These are phyloP conservation scores for Meghimatium bilineatum DNA, from an alignment of 2,888 invertebrate genomes.

Conservation along the genomic window DNA sequence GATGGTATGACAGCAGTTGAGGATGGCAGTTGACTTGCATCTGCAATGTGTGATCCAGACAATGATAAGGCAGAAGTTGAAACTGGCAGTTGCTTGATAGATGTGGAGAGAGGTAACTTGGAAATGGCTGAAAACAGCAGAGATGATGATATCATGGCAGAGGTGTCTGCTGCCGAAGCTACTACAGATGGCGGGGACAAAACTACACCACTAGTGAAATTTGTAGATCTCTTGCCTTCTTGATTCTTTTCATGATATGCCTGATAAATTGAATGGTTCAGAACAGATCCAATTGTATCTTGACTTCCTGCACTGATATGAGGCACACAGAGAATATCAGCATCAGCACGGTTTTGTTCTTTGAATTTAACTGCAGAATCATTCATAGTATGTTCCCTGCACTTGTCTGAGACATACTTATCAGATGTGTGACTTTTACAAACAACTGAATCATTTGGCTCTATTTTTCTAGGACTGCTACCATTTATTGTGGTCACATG, in stretches of 20 bases:
- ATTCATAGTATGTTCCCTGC: not conserved
- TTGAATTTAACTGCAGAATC: not conserved
- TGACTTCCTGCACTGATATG: slow-evolving; percentile 17
- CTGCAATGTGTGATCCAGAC: not conserved
- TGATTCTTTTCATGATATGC: slow-evolving; percentile 18
- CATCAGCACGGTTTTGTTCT: not conserved
- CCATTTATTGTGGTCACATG: not conserved
- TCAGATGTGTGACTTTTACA: not conserved
- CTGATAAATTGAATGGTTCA: slow-evolving; percentile 42
- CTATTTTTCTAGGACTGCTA: not conserved
- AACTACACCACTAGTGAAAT: not conserved
- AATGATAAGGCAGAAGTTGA: not conserved
- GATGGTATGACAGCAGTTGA: not conserved
- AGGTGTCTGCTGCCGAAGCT: slow-evolving; percentile 19
- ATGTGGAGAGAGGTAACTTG: slow-evolving; percentile 33
- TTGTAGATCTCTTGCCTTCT: not conserved
- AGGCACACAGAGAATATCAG: slow-evolving; percentile 47
- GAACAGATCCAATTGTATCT: slow-evolving; percentile 25
- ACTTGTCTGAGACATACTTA: not conserved
- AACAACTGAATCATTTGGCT: not conserved
- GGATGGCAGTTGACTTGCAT: not conserved
- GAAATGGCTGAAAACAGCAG: slow-evolving; percentile 46
- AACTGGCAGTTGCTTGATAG: not conserved
- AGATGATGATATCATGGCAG: slow-evolving; percentile 41
- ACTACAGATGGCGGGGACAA: not conserved